Conservation (phyloP, 2,888 invertebrate genomes). For the Ochropleura leucogaster region DNA sequence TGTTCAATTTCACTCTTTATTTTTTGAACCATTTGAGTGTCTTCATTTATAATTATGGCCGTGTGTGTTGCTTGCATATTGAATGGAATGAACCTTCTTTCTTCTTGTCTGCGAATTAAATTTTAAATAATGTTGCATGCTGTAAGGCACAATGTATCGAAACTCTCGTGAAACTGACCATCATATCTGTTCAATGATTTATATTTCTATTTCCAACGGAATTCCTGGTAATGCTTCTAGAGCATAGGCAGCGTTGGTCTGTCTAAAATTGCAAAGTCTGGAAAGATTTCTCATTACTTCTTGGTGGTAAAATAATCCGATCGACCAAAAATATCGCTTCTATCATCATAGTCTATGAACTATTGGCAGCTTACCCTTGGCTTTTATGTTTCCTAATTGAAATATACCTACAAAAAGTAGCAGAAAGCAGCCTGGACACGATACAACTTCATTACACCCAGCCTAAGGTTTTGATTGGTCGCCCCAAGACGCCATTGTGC, state of each 20-base stretch:
- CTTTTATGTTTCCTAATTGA: conserved; percentile 84
- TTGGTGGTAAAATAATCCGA: too few relatives aligned
- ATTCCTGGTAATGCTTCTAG: neutral
- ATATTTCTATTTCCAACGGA: too few relatives aligned
- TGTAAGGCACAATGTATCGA: too few relatives aligned
- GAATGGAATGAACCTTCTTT: too few relatives aligned
- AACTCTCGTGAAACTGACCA: too few relatives aligned
- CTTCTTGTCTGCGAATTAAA: too few relatives aligned
- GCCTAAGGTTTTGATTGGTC: conserved; percentile 67
- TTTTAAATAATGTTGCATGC: too few relatives aligned
- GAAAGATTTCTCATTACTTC: neutral
- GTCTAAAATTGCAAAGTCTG: neutral
- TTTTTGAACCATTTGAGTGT: too few relatives aligned
- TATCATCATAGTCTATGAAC: conserved; percentile 69
- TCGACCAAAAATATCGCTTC: conserved; percentile 2
- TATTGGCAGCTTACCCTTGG: conserved; percentile 75
- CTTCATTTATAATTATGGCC: too few relatives aligned
- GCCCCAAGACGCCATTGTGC: conserved; percentile 77
- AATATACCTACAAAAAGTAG: conserved; percentile 77
- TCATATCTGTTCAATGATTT: too few relatives aligned
- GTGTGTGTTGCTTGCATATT: too few relatives aligned
- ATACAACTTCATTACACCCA: conserved; percentile 81
- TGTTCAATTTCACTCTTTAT: too few relatives aligned
- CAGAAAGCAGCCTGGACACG: conserved; percentile 68
- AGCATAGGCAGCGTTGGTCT: neutral